Percentiles rank a stretch among this genome's conserved stretches.
Conservation (phyloP, 1,140 invertebrate species). For the Holotrichia oblita region DNA sequence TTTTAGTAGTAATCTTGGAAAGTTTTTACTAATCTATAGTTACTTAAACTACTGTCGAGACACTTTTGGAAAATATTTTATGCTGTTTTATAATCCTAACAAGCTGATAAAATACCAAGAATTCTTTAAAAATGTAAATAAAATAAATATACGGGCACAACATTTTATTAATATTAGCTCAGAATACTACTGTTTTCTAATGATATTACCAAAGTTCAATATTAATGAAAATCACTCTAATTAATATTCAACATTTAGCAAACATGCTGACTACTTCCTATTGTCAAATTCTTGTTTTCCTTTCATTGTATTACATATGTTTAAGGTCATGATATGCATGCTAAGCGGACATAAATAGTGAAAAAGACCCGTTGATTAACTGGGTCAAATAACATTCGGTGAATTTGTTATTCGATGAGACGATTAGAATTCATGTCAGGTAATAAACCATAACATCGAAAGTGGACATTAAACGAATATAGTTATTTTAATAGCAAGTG, state of each 20-base stretch:
- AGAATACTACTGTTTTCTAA: neutral
- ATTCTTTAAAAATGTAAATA: neutral
- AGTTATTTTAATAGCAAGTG: neutral
- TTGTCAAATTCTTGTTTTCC: conserved; percentile 24
- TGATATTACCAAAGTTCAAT: neutral
- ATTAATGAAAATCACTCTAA: neutral
- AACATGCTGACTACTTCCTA: neutral
- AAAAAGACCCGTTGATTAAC: conserved; percentile 5
- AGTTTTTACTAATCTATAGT: neutral
- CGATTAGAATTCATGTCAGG: neutral
- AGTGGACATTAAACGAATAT: conserved; percentile 11
- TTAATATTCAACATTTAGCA: conserved; percentile 20
- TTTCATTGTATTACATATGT: conserved; percentile 26
- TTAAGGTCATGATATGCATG: neutral
- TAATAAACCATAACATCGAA: conserved; percentile 21
- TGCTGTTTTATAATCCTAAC: neutral
- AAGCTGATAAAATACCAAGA: neutral
- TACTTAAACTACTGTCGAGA: neutral
- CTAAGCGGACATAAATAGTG: neutral
- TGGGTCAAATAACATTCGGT: neutral
- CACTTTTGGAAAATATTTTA: neutral
- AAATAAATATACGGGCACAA: neutral
- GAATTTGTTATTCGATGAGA: neutral
- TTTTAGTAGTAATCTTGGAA: neutral
- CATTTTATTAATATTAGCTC: neutral